Evolutionary conservation across 2,888 invertebrate genomes (phyloP).

Genomic region (Scrobipalpa costella): DNA sequence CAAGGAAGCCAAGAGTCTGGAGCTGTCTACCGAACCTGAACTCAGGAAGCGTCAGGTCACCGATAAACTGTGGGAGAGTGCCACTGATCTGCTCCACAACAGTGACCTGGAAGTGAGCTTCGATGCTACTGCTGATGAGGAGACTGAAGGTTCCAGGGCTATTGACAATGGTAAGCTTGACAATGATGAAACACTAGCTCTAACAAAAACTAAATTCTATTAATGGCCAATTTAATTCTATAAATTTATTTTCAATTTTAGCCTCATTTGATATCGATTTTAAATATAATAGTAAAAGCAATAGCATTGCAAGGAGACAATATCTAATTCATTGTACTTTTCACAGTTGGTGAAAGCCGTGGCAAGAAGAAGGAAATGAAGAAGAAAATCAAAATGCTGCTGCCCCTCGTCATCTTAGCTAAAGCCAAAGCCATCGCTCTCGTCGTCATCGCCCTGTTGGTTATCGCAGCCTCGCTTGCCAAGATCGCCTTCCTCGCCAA

Average conservation of each 20-base stretch:
- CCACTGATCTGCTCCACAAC: constrained; percentile 58
- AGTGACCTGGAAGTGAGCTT: constrained; percentile 67
- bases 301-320: too few species aligned
- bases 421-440: constrained; percentile 85
- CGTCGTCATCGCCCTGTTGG: constrained; percentile 83
- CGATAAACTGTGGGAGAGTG: constrained; percentile 63
- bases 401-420: constrained; percentile 82
- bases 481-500: constrained; percentile 89
- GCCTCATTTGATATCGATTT: too few species aligned
- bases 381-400: constrained; percentile 68
- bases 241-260: too few species aligned
- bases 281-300: too few species aligned
- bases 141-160: constrained; percentile 56
- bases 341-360: constrained; percentile 69
- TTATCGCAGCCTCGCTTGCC: constrained; percentile 85
- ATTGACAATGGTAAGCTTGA: constrained; percentile 56
- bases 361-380: constrained; percentile 86
- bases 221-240: too few species aligned
- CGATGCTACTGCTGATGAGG: constrained; percentile 53
- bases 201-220: not conserved
- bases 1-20: constrained; percentile 60
- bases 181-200: not conserved
- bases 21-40: constrained; percentile 60
- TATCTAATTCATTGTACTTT: not conserved
- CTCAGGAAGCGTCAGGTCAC: constrained; percentile 59